Percentiles rank a stretch among this genome's conserved stretches.
These are phyloP conservation scores for Notamacropus eugenii DNA, from an alignment of 2,797 vertebrate genomes.

Conservation along the genomic window DNA sequence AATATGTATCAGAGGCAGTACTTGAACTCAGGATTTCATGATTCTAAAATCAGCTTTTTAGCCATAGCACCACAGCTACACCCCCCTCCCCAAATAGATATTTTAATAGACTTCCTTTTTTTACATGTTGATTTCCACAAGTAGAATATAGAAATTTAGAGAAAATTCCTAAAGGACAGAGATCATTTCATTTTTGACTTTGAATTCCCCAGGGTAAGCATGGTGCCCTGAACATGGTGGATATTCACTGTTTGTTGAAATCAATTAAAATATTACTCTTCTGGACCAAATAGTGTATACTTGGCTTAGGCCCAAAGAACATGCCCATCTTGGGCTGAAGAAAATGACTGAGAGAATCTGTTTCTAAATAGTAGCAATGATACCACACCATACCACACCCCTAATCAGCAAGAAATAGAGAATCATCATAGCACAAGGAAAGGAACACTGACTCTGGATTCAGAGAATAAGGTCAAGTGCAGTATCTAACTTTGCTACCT, in stretches of 20 bases:
- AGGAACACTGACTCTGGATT: background rate
- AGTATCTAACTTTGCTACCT: background rate
- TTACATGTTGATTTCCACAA: background rate
- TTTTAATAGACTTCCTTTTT: background rate
- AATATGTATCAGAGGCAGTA: background rate
- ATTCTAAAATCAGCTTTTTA: background rate
- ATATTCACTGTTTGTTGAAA: background rate
- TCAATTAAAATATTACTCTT: background rate
- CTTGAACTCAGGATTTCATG: background rate
- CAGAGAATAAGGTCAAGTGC: background rate
- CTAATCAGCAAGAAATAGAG: background rate
- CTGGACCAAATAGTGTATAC: background rate
- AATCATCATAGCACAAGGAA: background rate
- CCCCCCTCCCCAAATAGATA: background rate
- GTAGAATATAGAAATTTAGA: background rate
- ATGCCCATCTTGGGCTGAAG: background rate
- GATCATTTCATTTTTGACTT: background rate
- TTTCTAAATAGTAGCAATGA: background rate
- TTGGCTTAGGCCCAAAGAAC: background rate
- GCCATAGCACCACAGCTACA: background rate
- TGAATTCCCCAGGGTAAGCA: background rate
- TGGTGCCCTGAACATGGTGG: background rate
- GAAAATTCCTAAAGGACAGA: background rate
- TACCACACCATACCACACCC: too few relatives aligned
- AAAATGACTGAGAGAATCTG: background rate